Base-by-base conservation (phyloP, 2,797 vertebrate genomes). In the Liparis tanakae region DNA sequence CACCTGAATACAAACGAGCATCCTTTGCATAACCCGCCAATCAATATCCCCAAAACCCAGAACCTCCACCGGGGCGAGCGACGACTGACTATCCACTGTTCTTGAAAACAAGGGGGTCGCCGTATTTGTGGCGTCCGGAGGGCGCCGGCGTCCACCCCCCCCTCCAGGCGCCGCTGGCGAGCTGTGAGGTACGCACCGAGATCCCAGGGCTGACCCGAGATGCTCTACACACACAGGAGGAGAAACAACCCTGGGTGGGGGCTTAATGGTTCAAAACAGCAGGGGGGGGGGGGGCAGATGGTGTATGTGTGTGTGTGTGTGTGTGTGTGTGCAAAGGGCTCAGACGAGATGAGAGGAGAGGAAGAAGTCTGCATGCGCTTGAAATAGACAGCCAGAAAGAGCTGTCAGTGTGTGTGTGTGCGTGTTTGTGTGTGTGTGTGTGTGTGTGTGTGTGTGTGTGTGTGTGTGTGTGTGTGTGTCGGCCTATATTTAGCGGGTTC, bases 401-500 rank as follows among this genome's bases (percentile, higher is more conserved):
- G 53, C 48, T 37, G 34, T 15, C 60, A 25, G 37, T 53, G 48
- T 66, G 70, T 22, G 53, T 60, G 59, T 54, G 48, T 48, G 67
- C 57, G 30, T 53, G 60, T 68, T 63, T 63, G 57, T 74, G 58
- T 67, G 60, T 64, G 64, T 60, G 66, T 46, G 54, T 65, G 50
- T 58, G 81, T 51, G 69, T 4, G 70, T 22, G 53, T 60, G 59
- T 54, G 48, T 48, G 67, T 61, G 30, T 53, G 60, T 68, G 66
- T 63, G 57, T 74, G 58, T 67, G 60, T 64, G 64, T 60, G 66
- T 46, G 54, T 65, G 50, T 58, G 81, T 51, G 69, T 4, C 61
- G 87, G 82, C 90, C 92, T 93, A 92, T 86, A 93, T 92, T 89
- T 92, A 92, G 90, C 66, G 0, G 36, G 57, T 84, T 89, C 81